These are phyloP conservation scores for Drosophila melanosoma DNA, from an alignment of 2,888 invertebrate species.

Conservation along the genomic window DNA sequence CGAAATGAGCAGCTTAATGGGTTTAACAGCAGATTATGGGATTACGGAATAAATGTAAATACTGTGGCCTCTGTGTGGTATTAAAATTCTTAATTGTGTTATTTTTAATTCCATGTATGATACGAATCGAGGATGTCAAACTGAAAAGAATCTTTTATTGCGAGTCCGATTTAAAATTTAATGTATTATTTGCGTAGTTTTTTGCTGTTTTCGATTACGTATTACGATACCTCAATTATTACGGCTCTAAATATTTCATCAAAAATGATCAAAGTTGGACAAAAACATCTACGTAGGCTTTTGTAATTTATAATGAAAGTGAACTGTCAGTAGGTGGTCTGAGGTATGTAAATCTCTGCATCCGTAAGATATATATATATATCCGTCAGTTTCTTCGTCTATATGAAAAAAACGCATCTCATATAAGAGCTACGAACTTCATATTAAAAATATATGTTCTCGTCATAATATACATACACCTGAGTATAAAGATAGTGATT, in stretches of 20 bases:
- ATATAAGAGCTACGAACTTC: not conserved
- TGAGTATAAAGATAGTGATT: not conserved
- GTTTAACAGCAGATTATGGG: conserved; percentile 7
- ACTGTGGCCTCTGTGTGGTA: not conserved
- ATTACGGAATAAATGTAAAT: not conserved
- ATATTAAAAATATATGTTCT: not conserved
- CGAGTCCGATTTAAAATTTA: not conserved
- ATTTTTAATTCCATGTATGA: not conserved
- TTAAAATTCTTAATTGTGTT: not conserved
- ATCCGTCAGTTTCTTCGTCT: too few species aligned
- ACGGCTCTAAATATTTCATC: too few species aligned
- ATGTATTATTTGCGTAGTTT: not conserved
- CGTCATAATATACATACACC: not conserved
- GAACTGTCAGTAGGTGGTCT: not conserved
- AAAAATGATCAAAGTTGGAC: too few species aligned
- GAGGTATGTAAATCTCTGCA: too few species aligned
- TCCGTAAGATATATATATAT: too few species aligned
- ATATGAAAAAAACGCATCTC: too few species aligned
- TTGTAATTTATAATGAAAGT: too few species aligned
- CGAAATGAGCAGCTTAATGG: not conserved
- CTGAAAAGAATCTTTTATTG: not conserved
- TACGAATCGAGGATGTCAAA: not conserved
- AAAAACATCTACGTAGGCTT: too few species aligned
- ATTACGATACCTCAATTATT: too few species aligned
- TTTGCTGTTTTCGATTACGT: not conserved